phyloP scores from a whole-genome alignment of 2,888 invertebrate species.

The Chorisops tibialis region DNA sequence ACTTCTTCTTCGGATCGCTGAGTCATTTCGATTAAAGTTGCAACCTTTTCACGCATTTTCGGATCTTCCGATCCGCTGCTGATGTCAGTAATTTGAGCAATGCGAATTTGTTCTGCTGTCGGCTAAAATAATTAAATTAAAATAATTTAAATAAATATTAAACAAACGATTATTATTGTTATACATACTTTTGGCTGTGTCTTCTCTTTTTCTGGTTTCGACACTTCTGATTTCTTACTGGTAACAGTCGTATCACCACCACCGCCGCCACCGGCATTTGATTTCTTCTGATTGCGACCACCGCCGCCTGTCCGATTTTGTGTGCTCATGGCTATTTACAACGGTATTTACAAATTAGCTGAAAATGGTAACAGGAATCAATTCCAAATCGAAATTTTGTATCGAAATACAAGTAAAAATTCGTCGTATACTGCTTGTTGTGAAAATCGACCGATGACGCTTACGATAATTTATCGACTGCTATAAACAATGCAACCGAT shows the following conservation, averaged over 20 bases:
- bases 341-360: constrained; percentile 53
- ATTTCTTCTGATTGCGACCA: constrained; percentile 51
- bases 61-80: constrained; percentile 61
- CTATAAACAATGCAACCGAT: too few relatives aligned
- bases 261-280: constrained; percentile 45
- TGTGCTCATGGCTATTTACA: constrained; percentile 50
- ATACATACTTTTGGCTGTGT: constrained; percentile 54
- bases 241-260: constrained; percentile 44
- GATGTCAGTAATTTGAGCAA: constrained; percentile 77
- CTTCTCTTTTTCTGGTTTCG: constrained; percentile 60
- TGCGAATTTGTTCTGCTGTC: constrained; percentile 79
- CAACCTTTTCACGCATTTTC: constrained; percentile 67
- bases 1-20: constrained; percentile 87
- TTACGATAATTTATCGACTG: too few relatives aligned
- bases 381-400: too few relatives aligned
- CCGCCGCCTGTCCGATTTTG: constrained; percentile 51
- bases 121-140: constrained; percentile 54
- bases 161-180: neutral
- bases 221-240: constrained; percentile 58
- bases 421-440: too few relatives aligned
- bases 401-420: too few relatives aligned
- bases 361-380: too few relatives aligned
- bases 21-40: constrained; percentile 86
- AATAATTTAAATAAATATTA: neutral
- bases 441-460: too few relatives aligned